Evolutionary conservation across 64 coral and sea anemone genomes (phyloP), one percentile per base, ranked within the genome.

Genomic region (Montipora sp.): DNA sequence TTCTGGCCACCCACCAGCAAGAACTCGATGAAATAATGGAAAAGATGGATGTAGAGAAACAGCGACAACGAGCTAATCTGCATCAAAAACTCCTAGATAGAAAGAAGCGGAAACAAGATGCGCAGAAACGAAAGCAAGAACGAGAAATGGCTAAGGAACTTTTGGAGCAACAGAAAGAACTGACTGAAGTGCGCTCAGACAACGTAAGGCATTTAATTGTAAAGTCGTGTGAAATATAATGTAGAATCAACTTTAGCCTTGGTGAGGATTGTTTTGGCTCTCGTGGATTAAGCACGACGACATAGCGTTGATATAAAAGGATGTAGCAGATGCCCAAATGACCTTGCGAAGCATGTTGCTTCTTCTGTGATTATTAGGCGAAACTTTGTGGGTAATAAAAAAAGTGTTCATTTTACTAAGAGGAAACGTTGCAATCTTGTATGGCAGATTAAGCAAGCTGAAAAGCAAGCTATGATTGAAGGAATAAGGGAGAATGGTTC

Each of bases 401-500:
- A 10, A 55, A 55, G 51, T 55, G 51, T 55, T 55, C 10, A 10
- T 55, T 55, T 55, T 10, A 55, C 51, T 10, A 63, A 14, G 3
- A 63, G 60, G 60, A 63, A 63, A 63, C 14, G 13, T 63, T 3
- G 9, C 11, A 68, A 46, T 65, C 24, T 84, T 84, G 18, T 16
- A n/a, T 84, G 45, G 14, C 74, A 98, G 97, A 91, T 98, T 1
- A 98, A 98, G 73, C 87, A 95, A 78, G 97, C 97, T 15, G 97
- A 98, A 59, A 98, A 98, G 68, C 90, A 98, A 58, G 94, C 94
- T 3, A 98, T 98, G 89, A 95, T 98, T 58, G 91, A 98, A 85
- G 97, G 94, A 16, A 98, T 98, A 70, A 45, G 94, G 69, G 94
- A 98, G 18, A 98, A 98, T 87, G 97, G 97, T 75, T 83, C 92